Evolutionary conservation across 92 coral and sea anemone species (phyloP).

Genomic region (Zoanthus solanderi): DNA sequence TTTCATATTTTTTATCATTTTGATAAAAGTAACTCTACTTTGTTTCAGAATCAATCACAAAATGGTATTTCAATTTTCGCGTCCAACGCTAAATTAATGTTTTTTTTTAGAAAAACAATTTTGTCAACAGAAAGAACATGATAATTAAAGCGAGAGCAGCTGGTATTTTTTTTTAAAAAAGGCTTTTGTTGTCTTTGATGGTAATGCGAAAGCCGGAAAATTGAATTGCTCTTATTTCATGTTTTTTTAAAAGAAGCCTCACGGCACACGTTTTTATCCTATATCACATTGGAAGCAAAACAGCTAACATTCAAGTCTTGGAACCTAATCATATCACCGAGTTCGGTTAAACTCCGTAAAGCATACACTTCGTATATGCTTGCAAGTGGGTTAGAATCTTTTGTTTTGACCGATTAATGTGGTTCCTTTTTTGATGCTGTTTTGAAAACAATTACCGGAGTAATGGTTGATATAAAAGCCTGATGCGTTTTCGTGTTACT

Average conservation of each 20-base stretch:
- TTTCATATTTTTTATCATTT: too few species aligned
- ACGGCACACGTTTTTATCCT: neutral
- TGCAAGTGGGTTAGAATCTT: neutral
- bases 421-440: neutral
- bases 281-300: neutral
- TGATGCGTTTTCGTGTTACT: conserved; percentile 16
- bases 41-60: neutral
- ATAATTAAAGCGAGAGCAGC: conserved; percentile 36
- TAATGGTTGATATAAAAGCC: neutral
- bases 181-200: conserved; percentile 6
- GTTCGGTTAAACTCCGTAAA: neutral
- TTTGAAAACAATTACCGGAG: neutral
- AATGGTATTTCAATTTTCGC: neutral
- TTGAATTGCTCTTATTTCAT: neutral
- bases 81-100: neutral
- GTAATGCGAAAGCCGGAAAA: neutral
- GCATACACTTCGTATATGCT: neutral
- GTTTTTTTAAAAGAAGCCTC: neutral
- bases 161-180: neutral
- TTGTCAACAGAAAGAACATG: conserved; percentile 10
- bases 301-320: neutral
- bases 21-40: neutral
- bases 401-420: neutral
- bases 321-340: neutral
- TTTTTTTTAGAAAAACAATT: neutral